Conservation (phyloP, 2,888 invertebrate species). For the Troides oblongomaculatus region DNA sequence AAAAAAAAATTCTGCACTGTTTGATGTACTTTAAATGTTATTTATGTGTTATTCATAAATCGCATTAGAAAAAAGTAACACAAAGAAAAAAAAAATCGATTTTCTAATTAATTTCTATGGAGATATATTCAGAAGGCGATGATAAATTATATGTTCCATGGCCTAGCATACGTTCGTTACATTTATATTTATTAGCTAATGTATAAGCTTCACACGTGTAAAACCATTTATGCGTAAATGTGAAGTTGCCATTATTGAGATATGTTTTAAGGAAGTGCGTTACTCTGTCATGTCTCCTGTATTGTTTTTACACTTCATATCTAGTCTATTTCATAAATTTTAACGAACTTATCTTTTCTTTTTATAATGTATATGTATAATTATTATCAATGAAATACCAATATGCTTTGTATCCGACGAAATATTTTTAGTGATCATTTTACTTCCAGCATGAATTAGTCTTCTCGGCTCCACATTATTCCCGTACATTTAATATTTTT, state of each 20-base stretch:
- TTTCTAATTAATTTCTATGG: constrained; percentile 24
- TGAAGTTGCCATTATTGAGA: constrained; percentile 56
- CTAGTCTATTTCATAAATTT: constrained; percentile 62
- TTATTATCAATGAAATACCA: not conserved
- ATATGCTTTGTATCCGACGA: constrained; percentile 24
- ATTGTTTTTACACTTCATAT: constrained; percentile 57
- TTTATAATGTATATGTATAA: constrained; percentile 37
- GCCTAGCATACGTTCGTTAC: constrained; percentile 36
- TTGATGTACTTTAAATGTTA: constrained; percentile 29
- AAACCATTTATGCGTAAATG: constrained; percentile 41
- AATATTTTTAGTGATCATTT: constrained; percentile 45
- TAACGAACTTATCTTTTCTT: constrained; percentile 51
- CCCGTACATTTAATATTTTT: constrained; percentile 58
- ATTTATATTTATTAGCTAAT: constrained; percentile 35
- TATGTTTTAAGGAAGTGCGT: constrained; percentile 53
- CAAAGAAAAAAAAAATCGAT: not conserved
- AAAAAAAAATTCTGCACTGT: constrained; percentile 24
- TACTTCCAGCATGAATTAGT: constrained; percentile 48
- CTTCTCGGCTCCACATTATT: constrained; percentile 53
- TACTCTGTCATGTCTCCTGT: constrained; percentile 45
- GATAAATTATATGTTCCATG: constrained; percentile 27
- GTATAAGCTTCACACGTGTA: constrained; percentile 41
- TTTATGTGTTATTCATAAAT: constrained; percentile 39
- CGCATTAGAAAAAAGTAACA: constrained; percentile 20
- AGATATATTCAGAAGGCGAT: constrained; percentile 5